phyloP scores from a whole-genome alignment of 2,888 invertebrate genomes.

The Biston stratarius region DNA sequence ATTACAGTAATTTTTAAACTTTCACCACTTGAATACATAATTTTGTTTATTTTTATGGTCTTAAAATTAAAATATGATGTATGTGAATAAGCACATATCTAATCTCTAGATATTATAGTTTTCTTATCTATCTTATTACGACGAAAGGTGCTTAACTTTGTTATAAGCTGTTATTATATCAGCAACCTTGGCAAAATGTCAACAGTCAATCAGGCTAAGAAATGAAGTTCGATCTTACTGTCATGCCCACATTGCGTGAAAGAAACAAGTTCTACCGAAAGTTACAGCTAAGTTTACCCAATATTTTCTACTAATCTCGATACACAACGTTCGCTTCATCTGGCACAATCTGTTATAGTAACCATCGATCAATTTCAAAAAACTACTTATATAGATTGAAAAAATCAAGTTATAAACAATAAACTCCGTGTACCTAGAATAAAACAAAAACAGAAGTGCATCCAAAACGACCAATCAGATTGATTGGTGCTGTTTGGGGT shows the following conservation, averaged over 20 bases:
- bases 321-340: conserved; percentile 1
- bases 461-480: no score
- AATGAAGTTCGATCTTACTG: conserved; percentile 1
- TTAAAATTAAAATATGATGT: no score
- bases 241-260: conserved; percentile 11
- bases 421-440: no score
- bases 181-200: conserved; percentile 12
- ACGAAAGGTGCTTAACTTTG: not conserved
- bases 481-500: no score
- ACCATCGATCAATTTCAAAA: not conserved
- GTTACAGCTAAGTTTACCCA: not conserved
- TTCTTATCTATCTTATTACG: not conserved
- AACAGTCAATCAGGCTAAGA: conserved; percentile 24
- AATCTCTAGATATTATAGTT: not conserved
- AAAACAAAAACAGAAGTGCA: no score
- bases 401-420: not conserved
- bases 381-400: conserved; percentile 1
- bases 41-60: no score
- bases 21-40: no score
- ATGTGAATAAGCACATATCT: no score
- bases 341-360: not conserved
- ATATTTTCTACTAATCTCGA: conserved; percentile 18
- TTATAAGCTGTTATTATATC: conserved; percentile 3
- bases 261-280: conserved; percentile 8
- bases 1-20: no score